These are phyloP conservation scores for Nysson spinosus DNA, from an alignment of 2,888 invertebrate species.

Conservation along the genomic window DNA sequence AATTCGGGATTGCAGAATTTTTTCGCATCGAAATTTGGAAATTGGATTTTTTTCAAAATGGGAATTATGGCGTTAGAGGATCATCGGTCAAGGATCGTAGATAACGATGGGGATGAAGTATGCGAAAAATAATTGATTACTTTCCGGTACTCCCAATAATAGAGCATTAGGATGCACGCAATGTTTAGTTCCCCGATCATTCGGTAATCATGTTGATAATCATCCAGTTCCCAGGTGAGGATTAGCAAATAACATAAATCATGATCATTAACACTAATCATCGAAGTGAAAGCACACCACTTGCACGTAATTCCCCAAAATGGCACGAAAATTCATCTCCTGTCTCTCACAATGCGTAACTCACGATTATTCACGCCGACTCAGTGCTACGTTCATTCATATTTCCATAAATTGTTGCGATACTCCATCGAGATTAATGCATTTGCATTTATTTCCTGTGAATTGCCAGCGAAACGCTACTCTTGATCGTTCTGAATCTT, in stretches of 20 bases:
- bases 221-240: background rate
- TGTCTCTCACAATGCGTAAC: slow-evolving; percentile 9
- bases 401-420: slow-evolving; percentile 6
- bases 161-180: slow-evolving; percentile 46
- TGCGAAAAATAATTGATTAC: too few relatives aligned
- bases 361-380: slow-evolving; percentile 19
- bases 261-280: slow-evolving; percentile 31
- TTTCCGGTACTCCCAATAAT: too few relatives aligned
- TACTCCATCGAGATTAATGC: background rate
- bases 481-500: background rate
- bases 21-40: too few relatives aligned
- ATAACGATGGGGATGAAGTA: too few relatives aligned
- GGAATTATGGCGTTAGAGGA: too few relatives aligned
- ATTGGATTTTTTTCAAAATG: too few relatives aligned
- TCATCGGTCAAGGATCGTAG: too few relatives aligned
- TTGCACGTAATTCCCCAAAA: slow-evolving; percentile 28
- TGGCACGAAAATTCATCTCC: slow-evolving; percentile 13
- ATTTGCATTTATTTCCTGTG: too few relatives aligned
- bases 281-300: slow-evolving; percentile 5
- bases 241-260: slow-evolving; percentile 22
- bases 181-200: slow-evolving; percentile 23
- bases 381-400: slow-evolving; percentile 12
- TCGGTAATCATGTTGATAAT: background rate
- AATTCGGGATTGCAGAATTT: too few relatives aligned
- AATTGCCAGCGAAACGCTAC: background rate